Base-by-base conservation (phyloP, 2,797 vertebrate species). In the Ptychadena robeensis region DNA sequence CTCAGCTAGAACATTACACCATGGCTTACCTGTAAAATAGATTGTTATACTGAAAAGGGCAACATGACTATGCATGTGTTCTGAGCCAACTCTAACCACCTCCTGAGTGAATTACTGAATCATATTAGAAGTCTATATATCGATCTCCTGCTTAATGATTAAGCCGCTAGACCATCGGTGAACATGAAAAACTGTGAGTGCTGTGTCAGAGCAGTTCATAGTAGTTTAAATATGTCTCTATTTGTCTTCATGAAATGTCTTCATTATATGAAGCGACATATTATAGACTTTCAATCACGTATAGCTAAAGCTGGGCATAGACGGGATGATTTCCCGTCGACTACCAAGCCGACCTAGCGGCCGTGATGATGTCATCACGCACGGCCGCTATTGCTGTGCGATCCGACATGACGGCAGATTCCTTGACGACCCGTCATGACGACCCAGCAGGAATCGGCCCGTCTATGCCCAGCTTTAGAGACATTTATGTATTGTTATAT, bases 81-180 rank as follows among this genome's bases (percentile, higher is more conserved):
- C 32, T 66, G 61, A 64, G 18, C 64, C 44, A 77, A 38, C 18
- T 7, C 64, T 34, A 38, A 78, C 22, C 65, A 15, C 64, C 30
- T 78, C 64, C 53, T 34, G 25, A 64, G 38, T 53, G 44, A 32
- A 67, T 74, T 37, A 67, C 75, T 10, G 66, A 66, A 40, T 67
- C 32, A 65, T 78, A 78, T 67, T 32, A 27, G 18, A 66, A 34
- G 75, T 78, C 75, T 37, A 78, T 78, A 78, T 30, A 67, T 66
- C 53, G 63, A 78, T 66, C 27, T 66, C 38, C 4, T 37, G 10
- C 37, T 34, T 53, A 67, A 78, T 78, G 63, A 25, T 78, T 78
- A 48, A 32, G 44, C 30, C 75, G 53, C 37, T 40, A 67, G 63
- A 67, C 44, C 38, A 67, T 67, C 64, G 35, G 53, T 67, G 61